phyloP scores from a whole-genome alignment of 2,888 invertebrate genomes.

The Sylvicola cinctus region DNA sequence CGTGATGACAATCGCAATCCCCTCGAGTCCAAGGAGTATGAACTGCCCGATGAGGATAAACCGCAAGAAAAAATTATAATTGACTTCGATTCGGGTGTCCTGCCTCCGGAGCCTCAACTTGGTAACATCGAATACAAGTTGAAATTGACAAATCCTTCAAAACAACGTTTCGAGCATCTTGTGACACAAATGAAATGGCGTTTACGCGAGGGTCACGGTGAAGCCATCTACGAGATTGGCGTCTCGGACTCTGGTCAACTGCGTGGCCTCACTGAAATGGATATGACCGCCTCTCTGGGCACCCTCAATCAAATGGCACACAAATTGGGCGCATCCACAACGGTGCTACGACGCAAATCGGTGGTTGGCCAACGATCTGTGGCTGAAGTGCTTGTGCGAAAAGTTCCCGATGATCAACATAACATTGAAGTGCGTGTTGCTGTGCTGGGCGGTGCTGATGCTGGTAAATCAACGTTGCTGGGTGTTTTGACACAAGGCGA shows the following conservation, averaged over 20 bases:
- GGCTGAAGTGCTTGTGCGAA: slow-evolving; percentile 74
- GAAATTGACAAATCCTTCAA: slow-evolving; percentile 79
- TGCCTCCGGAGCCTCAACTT: slow-evolving; percentile 82
- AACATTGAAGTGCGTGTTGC: slow-evolving; percentile 80
- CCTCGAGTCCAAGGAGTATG: no score
- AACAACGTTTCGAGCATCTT: slow-evolving; percentile 81
- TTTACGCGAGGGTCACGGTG: slow-evolving; percentile 84
- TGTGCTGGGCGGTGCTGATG: slow-evolving; percentile 87
- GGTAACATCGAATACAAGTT: slow-evolving; percentile 95
- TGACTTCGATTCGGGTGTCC: slow-evolving; percentile 37
- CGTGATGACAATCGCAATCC: slow-evolving; percentile 8
- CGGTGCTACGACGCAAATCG: slow-evolving; percentile 45
- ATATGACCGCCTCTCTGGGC: slow-evolving; percentile 69
- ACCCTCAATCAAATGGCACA: slow-evolving; percentile 79
- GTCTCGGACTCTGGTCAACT: slow-evolving; percentile 78
- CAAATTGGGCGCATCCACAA: slow-evolving; percentile 64
- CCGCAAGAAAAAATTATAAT: slow-evolving; percentile 19
- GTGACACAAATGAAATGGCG: slow-evolving; percentile 99
- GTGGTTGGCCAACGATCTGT: slow-evolving; percentile 37
- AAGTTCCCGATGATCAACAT: slow-evolving; percentile 72
- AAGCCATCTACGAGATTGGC: slow-evolving; percentile 94
- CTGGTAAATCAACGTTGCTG: slow-evolving; percentile 90
- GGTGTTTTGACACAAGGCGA: slow-evolving; percentile 93
- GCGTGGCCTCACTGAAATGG: slow-evolving; percentile 60
- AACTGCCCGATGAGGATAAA: no score